Evolutionary conservation across 2,888 invertebrate species (phyloP), one percentile per base, ranked within the genome.

Genomic region (Taenaris catops): DNA sequence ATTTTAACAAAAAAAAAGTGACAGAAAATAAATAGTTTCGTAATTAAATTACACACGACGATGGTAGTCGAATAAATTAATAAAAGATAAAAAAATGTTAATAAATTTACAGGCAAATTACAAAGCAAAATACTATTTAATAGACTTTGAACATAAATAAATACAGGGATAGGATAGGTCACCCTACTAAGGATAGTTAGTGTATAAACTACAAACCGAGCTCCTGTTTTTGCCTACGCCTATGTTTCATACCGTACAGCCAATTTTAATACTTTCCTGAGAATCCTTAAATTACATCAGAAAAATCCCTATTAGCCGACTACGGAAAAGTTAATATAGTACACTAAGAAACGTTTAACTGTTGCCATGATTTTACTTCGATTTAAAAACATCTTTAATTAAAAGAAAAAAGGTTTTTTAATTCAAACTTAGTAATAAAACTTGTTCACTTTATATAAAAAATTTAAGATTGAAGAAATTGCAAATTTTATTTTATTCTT

Each of bases 111-210:
- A 64, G 55, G 73, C 70, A 69, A 75, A 72, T 73, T 84, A 84
- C 83, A 84, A 84, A 83, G 80, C 81, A 56, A 67, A 64, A 50
- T 64, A 66, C 53, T 34, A 70, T 58, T 52, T 62, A 64, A 66
- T 70, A 76, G 59, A 73, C 58, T 62, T 67, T 73, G 57, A 70
- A 72, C 58, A 75, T 71, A 76, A 78, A 76, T 80, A 78, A 72
- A 79, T 78, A 74, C 61, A 65, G 48, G 74, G 66, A 70, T 55
- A 63, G 80, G 80, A 73, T 47, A 64, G 75, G 72, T 57, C 35
- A 48, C 55, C n/a, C 62, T 67, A 64, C 52, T 42, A 46, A 50
- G 53, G 53, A 65, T 59, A 42, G 66, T 75, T 72, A 76, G 70
- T 74, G 47, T 46, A 16, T n/a, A 7, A 31, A 23, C 20, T 29